Evolutionary conservation across 2,113 vertebrate genomes (phyloP).

Genomic region (Rhineura floridana): DNA sequence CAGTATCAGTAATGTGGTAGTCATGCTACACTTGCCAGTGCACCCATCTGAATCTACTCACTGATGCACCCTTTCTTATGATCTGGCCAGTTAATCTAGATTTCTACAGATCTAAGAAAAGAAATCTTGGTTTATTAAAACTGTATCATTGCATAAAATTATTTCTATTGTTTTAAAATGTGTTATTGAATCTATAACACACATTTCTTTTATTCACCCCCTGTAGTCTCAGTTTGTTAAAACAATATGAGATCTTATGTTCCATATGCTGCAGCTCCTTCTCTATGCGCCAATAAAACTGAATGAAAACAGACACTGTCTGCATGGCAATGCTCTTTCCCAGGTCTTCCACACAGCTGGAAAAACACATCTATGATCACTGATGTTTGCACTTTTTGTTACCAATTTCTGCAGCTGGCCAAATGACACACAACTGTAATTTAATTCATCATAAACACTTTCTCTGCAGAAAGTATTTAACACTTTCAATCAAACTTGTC

Average conservation of each 20-base stretch:
- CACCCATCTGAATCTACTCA: background rate
- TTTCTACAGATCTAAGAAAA: background rate
- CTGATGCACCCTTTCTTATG: background rate
- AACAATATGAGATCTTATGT: conserved; percentile 47
- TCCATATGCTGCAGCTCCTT: conserved; percentile 47
- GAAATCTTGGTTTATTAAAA: background rate
- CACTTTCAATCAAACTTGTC: conserved; percentile 38
- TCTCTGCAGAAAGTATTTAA: conserved; percentile 36
- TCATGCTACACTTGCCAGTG: background rate
- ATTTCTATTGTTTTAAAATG: conserved; percentile 22
- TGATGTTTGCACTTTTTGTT: conserved; percentile 28
- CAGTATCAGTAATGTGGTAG: background rate
- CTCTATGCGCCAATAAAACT: conserved; percentile 64
- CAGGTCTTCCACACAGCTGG: conserved; percentile 40
- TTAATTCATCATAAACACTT: conserved; percentile 40
- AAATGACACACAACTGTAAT: conserved; percentile 42
- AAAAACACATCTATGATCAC: conserved; percentile 27
- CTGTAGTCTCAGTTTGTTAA: conserved; percentile 50
- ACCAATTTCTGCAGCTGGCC: conserved; percentile 44
- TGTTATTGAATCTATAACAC: conserved; percentile 22
- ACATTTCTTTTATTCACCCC: conserved; percentile 35
- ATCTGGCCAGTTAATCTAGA: background rate
- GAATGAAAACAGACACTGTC: conserved; percentile 48
- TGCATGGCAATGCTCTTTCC: conserved; percentile 50
- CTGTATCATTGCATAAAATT: background rate